Base-by-base conservation (phyloP, 2,113 vertebrate genomes). In the Bos javanicus region DNA sequence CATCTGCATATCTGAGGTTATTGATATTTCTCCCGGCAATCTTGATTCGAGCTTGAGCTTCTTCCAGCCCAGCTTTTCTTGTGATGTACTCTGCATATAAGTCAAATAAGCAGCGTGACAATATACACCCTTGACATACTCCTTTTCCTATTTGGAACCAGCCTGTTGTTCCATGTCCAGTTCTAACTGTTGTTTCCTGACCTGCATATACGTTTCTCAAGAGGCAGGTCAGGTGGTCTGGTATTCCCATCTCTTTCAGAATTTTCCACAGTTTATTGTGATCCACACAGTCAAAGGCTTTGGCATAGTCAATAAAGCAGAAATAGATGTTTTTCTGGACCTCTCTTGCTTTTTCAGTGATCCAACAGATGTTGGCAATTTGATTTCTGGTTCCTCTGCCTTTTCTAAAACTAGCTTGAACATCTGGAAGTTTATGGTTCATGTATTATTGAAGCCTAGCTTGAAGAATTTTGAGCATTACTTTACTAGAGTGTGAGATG, bases 311-410 rank as follows among this genome's bases (percentile, higher is more conserved):
- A 67, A n/a, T 67, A n/a, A 67, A n/a, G 7, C 64, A 67, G 33
- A 67, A 67, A 10, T n/a, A n/a, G 8, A 19, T 67, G 4, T 67
- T 67, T n/a, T n/a, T 67, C 7, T 67, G 64, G 16, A n/a, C 9
- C 33, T n/a, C 33, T 10, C 33, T 67, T 67, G 33, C 33, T n/a
- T 67, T 67, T 67, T 19, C 4, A 0, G 10, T n/a, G 33, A n/a
- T 67, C 16, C 33, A 67, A 2, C 1, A 0, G 17, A 16, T n/a
- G 1, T 19, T 67, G 16, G 33, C 15, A 67, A 36, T 67, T n/a
- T 67, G 64, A 67, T 67, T 17, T 67, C 64, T 67, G 33, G 1
- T 67, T 67, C 33, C 64, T 67, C 64, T 67, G 64, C 64, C 64
- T 67, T 67, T 67, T n/a, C 33, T n/a, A 67, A 67, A n/a, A 67